Evolutionary conservation across 2,113 vertebrate species (phyloP).

Genomic region (Laticauda colubrina): DNA sequence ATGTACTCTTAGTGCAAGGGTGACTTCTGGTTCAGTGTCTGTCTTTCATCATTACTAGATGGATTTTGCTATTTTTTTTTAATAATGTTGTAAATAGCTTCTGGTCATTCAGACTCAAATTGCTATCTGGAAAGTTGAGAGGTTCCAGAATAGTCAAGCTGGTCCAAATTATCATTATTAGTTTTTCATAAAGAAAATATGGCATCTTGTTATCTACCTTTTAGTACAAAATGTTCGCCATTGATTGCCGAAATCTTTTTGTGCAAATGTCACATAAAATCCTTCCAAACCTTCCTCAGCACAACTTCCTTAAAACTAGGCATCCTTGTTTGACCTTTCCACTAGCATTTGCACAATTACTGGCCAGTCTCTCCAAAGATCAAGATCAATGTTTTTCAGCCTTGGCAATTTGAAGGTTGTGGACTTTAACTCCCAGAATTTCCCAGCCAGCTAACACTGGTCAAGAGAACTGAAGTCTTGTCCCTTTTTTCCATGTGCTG

Average conservation of each 20-base stretch:
- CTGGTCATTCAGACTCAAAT: not conserved
- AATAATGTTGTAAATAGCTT: not conserved
- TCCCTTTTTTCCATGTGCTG: not conserved
- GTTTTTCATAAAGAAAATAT: not conserved
- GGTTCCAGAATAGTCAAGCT: not conserved
- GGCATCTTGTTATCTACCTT: not conserved
- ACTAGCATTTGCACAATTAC: not conserved
- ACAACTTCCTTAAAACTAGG: not conserved
- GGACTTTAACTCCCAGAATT: not conserved
- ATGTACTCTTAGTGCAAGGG: not conserved
- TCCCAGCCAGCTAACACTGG: not conserved
- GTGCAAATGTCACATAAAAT: not conserved
- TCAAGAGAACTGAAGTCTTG: not conserved
- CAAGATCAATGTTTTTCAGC: not conserved
- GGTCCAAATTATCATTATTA: not conserved
- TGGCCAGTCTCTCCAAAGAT: not conserved
- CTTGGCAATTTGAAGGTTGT: not conserved
- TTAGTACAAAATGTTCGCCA: not conserved
- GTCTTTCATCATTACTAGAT: not conserved
- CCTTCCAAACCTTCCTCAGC: not conserved
- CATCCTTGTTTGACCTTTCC: not conserved
- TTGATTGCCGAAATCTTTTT: not conserved
- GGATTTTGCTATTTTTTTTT: not conserved
- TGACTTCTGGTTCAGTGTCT: not conserved
- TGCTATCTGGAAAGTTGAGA: not conserved